Percentiles rank a stretch among this genome's conserved stretches.
phyloP scores from a whole-genome alignment of 2,888 invertebrate species.

The Chesias legatella region DNA sequence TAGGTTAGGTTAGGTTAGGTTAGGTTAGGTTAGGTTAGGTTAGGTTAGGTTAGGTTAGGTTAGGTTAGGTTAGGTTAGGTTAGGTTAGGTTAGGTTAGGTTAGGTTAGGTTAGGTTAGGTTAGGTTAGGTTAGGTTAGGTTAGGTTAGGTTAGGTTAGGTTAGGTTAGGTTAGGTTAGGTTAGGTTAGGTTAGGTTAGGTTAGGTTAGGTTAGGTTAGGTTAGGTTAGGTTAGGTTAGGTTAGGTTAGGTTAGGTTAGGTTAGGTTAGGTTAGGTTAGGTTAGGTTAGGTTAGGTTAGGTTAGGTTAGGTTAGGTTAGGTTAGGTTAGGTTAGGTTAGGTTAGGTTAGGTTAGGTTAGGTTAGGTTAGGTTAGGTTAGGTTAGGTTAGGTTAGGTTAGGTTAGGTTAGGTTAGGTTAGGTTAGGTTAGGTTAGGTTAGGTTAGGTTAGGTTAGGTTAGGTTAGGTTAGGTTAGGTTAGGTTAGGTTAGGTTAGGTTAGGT shows the following conservation, averaged over 20 bases:
- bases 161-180: slow-evolving; percentile 14
- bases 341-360: slow-evolving; percentile 29
- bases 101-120: slow-evolving; percentile 4
- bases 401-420: slow-evolving; percentile 27
- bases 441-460: slow-evolving; percentile 23
- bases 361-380: slow-evolving; percentile 30
- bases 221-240: slow-evolving; percentile 29
- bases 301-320: slow-evolving; percentile 31
- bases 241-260: slow-evolving; percentile 32
- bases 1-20: slow-evolving; percentile 32
- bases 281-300: slow-evolving; percentile 29
- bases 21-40: slow-evolving; percentile 33
- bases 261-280: slow-evolving; percentile 27
- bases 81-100: slow-evolving; percentile 4
- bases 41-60: slow-evolving; percentile 29
- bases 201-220: slow-evolving; percentile 22
- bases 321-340: slow-evolving; percentile 31
- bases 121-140: slow-evolving; percentile 4
- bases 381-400: slow-evolving; percentile 29
- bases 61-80: slow-evolving; percentile 4
- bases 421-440: slow-evolving; percentile 24
- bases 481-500: slow-evolving; percentile 28
- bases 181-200: slow-evolving; percentile 33
- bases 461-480: slow-evolving; percentile 31
- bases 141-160: slow-evolving; percentile 4